phyloP scores from a whole-genome alignment of 2,797 vertebrate species.

The Thripadectes ignobilis region DNA sequence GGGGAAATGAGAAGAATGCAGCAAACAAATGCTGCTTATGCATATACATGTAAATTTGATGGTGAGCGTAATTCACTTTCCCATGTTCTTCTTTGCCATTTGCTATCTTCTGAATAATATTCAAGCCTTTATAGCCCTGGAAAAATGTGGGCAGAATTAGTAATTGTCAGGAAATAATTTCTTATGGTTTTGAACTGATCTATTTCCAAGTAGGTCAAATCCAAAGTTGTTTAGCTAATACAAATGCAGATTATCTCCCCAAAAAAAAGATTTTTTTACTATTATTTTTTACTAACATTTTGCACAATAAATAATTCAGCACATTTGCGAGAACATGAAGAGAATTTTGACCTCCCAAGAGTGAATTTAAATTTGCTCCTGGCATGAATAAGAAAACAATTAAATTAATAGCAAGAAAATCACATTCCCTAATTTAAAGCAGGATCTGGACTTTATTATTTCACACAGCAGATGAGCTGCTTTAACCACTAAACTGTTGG shows the following conservation, averaged over 20 bases:
- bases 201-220: not conserved
- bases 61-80: conserved; percentile 36
- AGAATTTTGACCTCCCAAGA: conserved; percentile 42
- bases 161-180: conserved; percentile 2
- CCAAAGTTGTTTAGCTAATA: not conserved
- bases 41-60: conserved; percentile 43
- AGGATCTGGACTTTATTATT: conserved; percentile 36
- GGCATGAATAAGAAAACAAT: conserved; percentile 54
- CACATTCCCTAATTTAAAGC: conserved; percentile 28
- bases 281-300: not conserved
- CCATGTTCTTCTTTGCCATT: not conserved
- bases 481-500: conserved; percentile 12
- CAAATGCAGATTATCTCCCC: not conserved
- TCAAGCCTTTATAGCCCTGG: not conserved
- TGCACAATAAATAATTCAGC: not conserved
- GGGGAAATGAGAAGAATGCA: conserved; percentile 1
- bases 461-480: conserved; percentile 24
- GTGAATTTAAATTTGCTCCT: conserved; percentile 41
- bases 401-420: conserved; percentile 56
- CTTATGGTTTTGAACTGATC: not conserved
- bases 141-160: not conserved
- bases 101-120: not conserved
- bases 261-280: not conserved
- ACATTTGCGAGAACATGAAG: conserved; percentile 10
- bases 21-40: conserved; percentile 31